Base-by-base conservation (phyloP, 2,888 invertebrate species). In the Scaptomyza cyrtandrae region DNA sequence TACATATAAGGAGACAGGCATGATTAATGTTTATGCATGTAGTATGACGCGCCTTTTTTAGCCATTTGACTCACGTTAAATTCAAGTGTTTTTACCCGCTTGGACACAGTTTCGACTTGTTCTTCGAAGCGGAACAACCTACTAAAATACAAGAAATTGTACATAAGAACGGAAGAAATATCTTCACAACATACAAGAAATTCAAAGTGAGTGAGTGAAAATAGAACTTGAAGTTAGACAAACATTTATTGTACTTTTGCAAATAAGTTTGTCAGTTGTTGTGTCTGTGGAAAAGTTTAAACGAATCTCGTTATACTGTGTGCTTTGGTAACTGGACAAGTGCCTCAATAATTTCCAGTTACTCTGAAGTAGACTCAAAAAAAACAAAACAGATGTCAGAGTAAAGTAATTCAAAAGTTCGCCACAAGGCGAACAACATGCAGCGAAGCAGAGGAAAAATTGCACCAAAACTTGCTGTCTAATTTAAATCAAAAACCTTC, bases 321-420 rank as follows among this genome's bases (percentile, higher is more conserved):
- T 24, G 1, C 68, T 48, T 64, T 58, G 55, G 66, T 29, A 75
- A 76, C 60, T 44, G 58, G 45, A 39, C 27, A 67, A 50, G 60
- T 48, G 62, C 27, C n/a, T 52, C 41, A 48, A 59, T 63, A 64
- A 63, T 63, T 29, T 37, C 10, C 14, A 50, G 24, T 13, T 6
- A 2, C 33, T 49, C 19, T 13, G 11, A 35, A 35, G 19, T 33
- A 33, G 9, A 33, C 10, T 10, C 1, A 3, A 33, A 33, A 33
- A 33, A 53, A 57, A 65, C 63, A 63, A 37, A 61, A 54, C 71
- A 69, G 71, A 69, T 71, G 62, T 62, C 61, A 39, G 57, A 50
- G 50, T 53, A 83, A 88, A 88, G 80, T 83, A 83, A 88, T 86
- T 59, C 69, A 55, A 74, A 82, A 88, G 73, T 86, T 73, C 10